Evolutionary conservation across 37 sponge, comb jelly and placozoan species (phyloP).

Genomic region (Ephydatia muelleri): DNA sequence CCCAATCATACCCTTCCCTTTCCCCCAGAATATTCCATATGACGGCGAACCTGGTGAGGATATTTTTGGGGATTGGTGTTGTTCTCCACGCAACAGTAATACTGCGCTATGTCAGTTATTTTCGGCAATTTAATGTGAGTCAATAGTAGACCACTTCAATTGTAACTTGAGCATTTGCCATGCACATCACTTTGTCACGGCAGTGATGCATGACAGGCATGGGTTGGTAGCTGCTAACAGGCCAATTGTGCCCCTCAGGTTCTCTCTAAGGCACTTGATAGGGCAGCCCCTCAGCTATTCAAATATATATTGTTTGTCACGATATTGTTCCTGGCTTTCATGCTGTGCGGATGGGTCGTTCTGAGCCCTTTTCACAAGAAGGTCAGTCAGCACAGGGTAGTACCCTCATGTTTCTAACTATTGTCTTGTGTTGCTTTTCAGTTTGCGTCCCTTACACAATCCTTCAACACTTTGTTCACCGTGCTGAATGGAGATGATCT

Average conservation of each 20-base stretch:
- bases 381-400: not conserved
- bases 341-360: conserved; percentile 51
- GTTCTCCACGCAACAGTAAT: conserved; percentile 42
- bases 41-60: conserved; percentile 3
- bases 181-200: too few relatives aligned
- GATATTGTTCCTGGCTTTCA: conserved; percentile 54
- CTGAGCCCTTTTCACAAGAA: conserved; percentile 43
- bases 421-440: not conserved
- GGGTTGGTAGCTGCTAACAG: too few relatives aligned
- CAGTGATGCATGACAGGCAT: too few relatives aligned
- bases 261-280: conserved; percentile 39
- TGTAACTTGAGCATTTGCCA: too few relatives aligned
- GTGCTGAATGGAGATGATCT: conserved; percentile 68
- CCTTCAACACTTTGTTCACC: conserved; percentile 42
- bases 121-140: conserved; percentile 55
- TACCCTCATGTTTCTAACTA: not conserved
- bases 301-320: conserved; percentile 48
- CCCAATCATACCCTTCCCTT: too few relatives aligned
- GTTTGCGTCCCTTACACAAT: conserved; percentile 10
- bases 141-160: too few relatives aligned
- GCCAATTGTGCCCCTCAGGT: conserved; percentile 19
- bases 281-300: conserved; percentile 51
- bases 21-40: not conserved
- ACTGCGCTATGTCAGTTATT: conserved; percentile 50
- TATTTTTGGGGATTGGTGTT: conserved; percentile 47